A percentile compares a stretch with the other conserved stretches of the same genome.
Evolutionary conservation across 1,140 invertebrate species (phyloP).

Genomic region (Frieseomelitta varia): DNA sequence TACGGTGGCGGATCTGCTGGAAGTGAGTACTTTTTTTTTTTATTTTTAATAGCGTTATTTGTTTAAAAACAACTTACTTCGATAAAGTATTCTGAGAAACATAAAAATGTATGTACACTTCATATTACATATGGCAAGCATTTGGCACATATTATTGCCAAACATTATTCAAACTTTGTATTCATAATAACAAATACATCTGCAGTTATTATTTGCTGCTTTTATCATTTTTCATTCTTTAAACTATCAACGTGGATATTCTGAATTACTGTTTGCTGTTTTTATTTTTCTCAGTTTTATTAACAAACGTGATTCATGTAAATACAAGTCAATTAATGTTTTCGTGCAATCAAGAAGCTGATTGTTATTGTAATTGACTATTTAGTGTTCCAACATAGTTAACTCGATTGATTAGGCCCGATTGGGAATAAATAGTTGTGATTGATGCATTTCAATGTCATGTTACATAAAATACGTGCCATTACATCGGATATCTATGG

Average conservation of each 20-base stretch:
- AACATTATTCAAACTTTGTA: too few species aligned
- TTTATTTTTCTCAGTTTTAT: not conserved
- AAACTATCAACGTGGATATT: not conserved
- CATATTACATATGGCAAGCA: too few species aligned
- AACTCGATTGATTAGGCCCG: not conserved
- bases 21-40: conserved; percentile 79
- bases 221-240: not conserved
- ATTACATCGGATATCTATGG: not conserved
- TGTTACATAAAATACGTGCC: conserved; percentile 11
- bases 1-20: conserved; percentile 92
- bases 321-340: not conserved
- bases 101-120: not conserved
- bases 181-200: not conserved
- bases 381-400: not conserved
- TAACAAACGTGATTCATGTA: not conserved
- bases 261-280: not conserved
- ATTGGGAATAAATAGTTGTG: not conserved
- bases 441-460: not conserved
- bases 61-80: not conserved
- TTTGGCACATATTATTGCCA: too few species aligned
- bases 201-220: not conserved
- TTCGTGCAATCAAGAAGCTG: not conserved
- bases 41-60: not conserved
- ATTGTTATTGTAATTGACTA: not conserved
- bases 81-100: too few species aligned